Conservation (phyloP, 2,797 vertebrate genomes). For the Moxostoma hubbsi region DNA sequence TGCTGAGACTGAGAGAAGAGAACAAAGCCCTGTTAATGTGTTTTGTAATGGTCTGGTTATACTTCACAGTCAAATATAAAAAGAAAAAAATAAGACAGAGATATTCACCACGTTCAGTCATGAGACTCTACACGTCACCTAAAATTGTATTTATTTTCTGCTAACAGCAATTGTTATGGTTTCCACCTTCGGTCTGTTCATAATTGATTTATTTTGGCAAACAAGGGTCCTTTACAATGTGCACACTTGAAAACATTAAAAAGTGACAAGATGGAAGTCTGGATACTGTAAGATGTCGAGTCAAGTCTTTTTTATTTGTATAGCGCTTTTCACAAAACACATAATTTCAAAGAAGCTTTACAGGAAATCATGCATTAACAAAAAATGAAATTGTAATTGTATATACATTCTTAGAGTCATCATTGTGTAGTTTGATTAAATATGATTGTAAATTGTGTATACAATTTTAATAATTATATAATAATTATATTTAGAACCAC, state of each 20-base stretch:
- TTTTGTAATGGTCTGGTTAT: constrained; percentile 84
- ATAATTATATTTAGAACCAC: too few species aligned
- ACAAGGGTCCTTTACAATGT: constrained; percentile 69
- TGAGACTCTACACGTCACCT: constrained; percentile 74
- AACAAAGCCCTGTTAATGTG: constrained; percentile 80
- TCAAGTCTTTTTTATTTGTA: too few species aligned
- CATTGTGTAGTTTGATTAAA: too few species aligned
- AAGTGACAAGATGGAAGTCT: constrained; percentile 52
- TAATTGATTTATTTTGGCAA: constrained; percentile 84
- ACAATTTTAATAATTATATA: too few species aligned
- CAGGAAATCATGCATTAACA: too few species aligned
- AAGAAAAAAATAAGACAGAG: constrained; percentile 17
- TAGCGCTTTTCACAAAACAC: too few species aligned
- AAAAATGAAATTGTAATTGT: too few species aligned
- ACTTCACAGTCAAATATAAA: constrained; percentile 72
- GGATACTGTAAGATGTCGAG: too few species aligned
- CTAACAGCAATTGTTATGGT: constrained; percentile 79
- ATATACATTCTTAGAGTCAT: too few species aligned
- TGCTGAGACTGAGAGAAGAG: constrained; percentile 27
- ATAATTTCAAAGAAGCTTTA: too few species aligned
- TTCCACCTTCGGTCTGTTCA: constrained; percentile 78
- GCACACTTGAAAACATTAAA: constrained; percentile 44
- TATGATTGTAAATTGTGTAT: too few species aligned
- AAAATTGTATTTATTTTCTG: constrained; percentile 78
- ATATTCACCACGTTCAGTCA: constrained; percentile 71